Conservation (phyloP, 2,113 vertebrate genomes). For the Xiphophorus couchianus region DNA sequence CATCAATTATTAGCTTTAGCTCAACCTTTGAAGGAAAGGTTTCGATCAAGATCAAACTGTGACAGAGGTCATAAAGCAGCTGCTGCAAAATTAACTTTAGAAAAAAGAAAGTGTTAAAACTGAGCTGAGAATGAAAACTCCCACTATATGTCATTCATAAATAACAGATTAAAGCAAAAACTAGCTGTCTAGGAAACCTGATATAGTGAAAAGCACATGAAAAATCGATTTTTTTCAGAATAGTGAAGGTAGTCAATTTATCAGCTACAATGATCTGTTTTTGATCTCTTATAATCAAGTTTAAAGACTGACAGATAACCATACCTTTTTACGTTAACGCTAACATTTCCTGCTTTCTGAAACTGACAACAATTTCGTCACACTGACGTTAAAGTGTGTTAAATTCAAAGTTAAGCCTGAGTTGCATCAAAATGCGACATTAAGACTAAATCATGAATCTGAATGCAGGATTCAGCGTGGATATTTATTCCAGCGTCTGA, state of each 20-base stretch:
- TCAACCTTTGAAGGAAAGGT: conserved; percentile 17
- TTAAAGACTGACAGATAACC: background rate
- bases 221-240: background rate
- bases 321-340: background rate
- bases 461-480: background rate
- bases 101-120: conserved; percentile 36
- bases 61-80: conserved; percentile 16
- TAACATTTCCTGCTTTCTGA: conserved; percentile 36
- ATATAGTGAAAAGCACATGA: too few species aligned
- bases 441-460: conserved; percentile 2
- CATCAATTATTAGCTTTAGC: conserved; percentile 58
- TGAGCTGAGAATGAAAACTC: conserved; percentile 25
- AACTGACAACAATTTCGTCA: conserved; percentile 19
- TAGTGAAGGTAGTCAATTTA: background rate
- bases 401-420: conserved; percentile 25
- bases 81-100: conserved; percentile 3
- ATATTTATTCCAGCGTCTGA: background rate
- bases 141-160: conserved; percentile 15
- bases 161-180: background rate
- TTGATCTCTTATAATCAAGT: too few species aligned
- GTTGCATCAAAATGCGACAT: background rate
- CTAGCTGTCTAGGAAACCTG: background rate
- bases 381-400: conserved; percentile 26
- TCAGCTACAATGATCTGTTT: background rate
- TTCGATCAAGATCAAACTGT: conserved; percentile 16